These are phyloP conservation scores for Leptobrachium ailaonicum DNA, from an alignment of 2,113 vertebrate species.

Conservation along the genomic window DNA sequence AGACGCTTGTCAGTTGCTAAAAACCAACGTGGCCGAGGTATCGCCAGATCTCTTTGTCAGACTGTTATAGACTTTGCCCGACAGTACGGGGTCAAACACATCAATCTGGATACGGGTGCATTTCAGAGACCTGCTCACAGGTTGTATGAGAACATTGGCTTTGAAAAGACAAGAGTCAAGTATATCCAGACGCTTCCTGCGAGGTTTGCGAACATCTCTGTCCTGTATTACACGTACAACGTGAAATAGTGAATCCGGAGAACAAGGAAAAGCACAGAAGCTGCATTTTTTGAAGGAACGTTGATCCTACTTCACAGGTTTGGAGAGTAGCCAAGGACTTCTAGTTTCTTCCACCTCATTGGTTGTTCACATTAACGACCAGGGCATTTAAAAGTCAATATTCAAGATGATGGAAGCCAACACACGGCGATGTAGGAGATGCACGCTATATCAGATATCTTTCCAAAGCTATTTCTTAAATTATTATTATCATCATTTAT, in stretches of 20 bases:
- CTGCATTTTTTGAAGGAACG: too few species aligned
- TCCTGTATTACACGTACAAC: conserved; percentile 14
- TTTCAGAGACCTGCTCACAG: conserved; percentile 24
- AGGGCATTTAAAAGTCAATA: too few species aligned
- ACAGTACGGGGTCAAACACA: conserved; percentile 25
- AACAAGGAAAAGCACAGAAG: too few species aligned
- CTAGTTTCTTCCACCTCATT: too few species aligned
- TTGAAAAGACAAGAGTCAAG: background rate
- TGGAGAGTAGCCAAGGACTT: too few species aligned
- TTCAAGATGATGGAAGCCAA: too few species aligned
- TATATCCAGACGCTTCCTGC: background rate
- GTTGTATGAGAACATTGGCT: conserved; percentile 48
- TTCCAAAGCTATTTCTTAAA: too few species aligned
- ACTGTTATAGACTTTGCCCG: conserved; percentile 52
- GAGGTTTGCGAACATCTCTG: background rate
- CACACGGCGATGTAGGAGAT: too few species aligned
- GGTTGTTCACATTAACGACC: too few species aligned
- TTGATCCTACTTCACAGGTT: too few species aligned
- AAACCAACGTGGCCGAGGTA: conserved; percentile 24
- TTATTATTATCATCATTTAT: too few species aligned
- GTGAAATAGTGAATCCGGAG: background rate
- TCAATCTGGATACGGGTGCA: background rate
- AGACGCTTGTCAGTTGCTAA: conserved; percentile 31
- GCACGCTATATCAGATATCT: too few species aligned
- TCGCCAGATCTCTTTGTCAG: conserved; percentile 47